A percentile compares a stretch with the other conserved stretches of the same genome.
phyloP scores from a whole-genome alignment of 2,797 vertebrate genomes.

The Lindbergichthys nudifrons region DNA sequence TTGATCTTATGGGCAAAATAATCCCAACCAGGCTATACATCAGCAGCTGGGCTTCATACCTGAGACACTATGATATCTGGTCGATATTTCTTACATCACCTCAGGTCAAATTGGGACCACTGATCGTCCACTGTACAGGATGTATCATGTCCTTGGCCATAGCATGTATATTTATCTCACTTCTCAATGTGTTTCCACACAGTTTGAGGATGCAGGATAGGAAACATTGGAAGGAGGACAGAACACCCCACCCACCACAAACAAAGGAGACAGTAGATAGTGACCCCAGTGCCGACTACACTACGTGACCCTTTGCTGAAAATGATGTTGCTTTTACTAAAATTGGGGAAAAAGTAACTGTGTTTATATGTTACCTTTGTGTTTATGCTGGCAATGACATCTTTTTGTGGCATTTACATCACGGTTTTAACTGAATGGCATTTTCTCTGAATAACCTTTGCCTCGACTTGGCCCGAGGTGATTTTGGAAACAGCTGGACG shows the following conservation, averaged over 20 bases:
- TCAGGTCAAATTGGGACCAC: conserved; percentile 4
- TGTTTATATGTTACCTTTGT: neutral
- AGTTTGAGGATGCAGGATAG: conserved; percentile 47
- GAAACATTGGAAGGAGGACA: conserved; percentile 26
- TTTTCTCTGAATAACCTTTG: conserved; percentile 31
- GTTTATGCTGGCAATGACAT: neutral
- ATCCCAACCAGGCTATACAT: neutral
- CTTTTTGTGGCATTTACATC: too few relatives aligned
- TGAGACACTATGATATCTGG: neutral
- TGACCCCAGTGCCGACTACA: neutral
- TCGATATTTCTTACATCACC: neutral
- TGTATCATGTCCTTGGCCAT: conserved; percentile 27
- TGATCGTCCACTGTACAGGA: conserved; percentile 17
- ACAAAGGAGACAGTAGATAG: conserved; percentile 39
- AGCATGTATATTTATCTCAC: conserved; percentile 32
- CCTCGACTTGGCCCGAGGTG: neutral
- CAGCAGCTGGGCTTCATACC: neutral
- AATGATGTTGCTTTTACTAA: neutral
- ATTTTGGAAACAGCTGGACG: conserved; percentile 19
- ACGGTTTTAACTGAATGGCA: neutral
- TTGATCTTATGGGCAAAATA: neutral
- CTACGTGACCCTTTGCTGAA: neutral
- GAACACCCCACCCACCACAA: conserved; percentile 39
- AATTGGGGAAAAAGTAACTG: neutral
- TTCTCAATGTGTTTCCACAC: conserved; percentile 53